A percentile compares a stretch with the other conserved stretches of the same genome.
Conservation (phyloP, 2,888 invertebrate genomes). For the Drosophila leonis region DNA sequence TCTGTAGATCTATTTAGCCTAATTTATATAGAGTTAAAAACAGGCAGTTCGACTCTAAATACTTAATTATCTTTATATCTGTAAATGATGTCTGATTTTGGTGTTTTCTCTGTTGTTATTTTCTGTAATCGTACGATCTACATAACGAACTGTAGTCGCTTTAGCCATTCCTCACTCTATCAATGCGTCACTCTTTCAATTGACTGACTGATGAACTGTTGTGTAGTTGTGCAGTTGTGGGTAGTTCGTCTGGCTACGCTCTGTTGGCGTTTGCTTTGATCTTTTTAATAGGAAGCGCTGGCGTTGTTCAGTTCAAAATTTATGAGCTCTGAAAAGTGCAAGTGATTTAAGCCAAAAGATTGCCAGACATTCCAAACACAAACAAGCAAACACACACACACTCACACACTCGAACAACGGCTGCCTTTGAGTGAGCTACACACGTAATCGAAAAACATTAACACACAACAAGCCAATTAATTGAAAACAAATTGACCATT, state of each 20-base stretch:
- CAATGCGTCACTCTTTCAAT: conserved; percentile 38
- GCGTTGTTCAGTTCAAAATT: conserved; percentile 56
- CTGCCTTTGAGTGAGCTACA: conserved; percentile 22
- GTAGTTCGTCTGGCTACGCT: conserved; percentile 25
- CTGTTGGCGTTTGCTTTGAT: conserved; percentile 60
- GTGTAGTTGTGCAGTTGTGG: conserved; percentile 32
- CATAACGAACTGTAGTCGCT: conserved; percentile 7
- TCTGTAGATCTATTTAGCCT: conserved; percentile 6
- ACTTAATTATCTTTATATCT: conserved; percentile 4
- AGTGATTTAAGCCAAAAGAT: conserved; percentile 57
- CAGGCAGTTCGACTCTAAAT: neutral
- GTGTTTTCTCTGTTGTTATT: neutral
- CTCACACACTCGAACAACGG: conserved; percentile 14
- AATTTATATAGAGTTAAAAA: neutral
- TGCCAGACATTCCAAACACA: conserved; percentile 11
- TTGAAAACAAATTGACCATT: conserved; percentile 79
- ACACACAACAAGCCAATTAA: conserved; percentile 77
- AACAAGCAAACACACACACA: neutral
- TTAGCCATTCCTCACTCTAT: conserved; percentile 35
- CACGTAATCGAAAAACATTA: conserved; percentile 61
- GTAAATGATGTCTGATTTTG: neutral
- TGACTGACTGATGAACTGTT: conserved; percentile 49
- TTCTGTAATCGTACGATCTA: conserved; percentile 9
- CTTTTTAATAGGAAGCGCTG: conserved; percentile 51
- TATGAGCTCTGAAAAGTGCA: conserved; percentile 68